Base-by-base conservation (phyloP, 2,888 invertebrate genomes). In the Drosophila colorata region DNA sequence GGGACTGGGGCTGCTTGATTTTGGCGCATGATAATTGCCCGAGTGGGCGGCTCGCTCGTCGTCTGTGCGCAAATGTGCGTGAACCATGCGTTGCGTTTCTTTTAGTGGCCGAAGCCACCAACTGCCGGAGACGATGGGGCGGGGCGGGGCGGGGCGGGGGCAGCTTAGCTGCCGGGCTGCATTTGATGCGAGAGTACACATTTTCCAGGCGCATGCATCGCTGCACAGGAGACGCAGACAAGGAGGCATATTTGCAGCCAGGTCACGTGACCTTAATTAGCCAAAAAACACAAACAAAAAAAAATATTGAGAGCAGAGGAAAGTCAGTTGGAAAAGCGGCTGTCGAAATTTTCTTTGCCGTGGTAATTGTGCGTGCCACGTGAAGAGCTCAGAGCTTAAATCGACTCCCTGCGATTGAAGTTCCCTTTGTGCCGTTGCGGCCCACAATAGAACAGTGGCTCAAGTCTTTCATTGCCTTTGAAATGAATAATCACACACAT, bases 191-290 rank as follows among this genome's bases (percentile, higher is more conserved):
- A 67, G 77, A 43, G 41, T 69, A 46, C 48, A 66, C 53, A 69
- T 80, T 83, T 84, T 71, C 78, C 80, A 71, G 58, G 47, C 47
- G 48, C 69, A 78, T 84, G 82, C 77, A 83, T 78, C 76, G 74
- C 69, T 70, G 85, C 80, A 64, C 80, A 81, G 49, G 44, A 68
- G 66, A 74, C 51, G 58, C 46, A 46, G 38, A 38, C 31, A 37
- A 52, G 33, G 11, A 46, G 37, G 46, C 31, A 51, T 41, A 58
- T 73, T 74, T 56, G 68, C 69, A 65, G 44, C 51, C 75, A 61
- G 73, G 83, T 74, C 81, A 79, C 84, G 87, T 84, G 84, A 79
- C 87, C 84, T 77, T 84, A 84, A 84, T 86, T 83, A 86, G 81
- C 65, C 20, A 35, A 67, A 74, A 74, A 73, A 65, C 55, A 55